These are phyloP conservation scores for Dicerorhinus sumatrensis DNA, from an alignment of 2,113 vertebrate species.

Conservation along the genomic window DNA sequence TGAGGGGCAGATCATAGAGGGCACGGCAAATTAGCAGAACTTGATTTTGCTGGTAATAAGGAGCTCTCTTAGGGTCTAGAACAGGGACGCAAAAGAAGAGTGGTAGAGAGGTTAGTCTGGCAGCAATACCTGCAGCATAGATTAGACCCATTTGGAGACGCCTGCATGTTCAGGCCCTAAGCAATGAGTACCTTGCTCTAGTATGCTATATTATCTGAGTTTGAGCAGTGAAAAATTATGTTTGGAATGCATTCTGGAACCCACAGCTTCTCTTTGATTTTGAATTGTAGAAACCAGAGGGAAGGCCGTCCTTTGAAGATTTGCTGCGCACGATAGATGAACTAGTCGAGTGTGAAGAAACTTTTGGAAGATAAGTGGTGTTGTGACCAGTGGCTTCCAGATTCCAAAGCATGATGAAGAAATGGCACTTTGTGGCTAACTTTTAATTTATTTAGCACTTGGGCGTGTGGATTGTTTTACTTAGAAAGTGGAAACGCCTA, in stretches of 20 bases:
- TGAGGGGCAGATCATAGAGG: not conserved
- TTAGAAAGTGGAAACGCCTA: not conserved
- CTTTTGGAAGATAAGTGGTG: constrained; percentile 81
- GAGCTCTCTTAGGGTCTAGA: not conserved
- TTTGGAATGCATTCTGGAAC: constrained; percentile 23
- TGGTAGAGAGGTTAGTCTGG: not conserved
- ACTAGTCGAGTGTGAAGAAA: constrained; percentile 87
- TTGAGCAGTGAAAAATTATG: not conserved
- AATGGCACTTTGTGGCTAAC: not conserved
- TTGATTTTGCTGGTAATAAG: not conserved
- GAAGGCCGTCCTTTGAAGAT: constrained; percentile 88
- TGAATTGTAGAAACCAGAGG: constrained; percentile 87
- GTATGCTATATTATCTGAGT: not conserved
- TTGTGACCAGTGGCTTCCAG: not conserved
- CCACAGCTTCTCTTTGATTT: constrained; percentile 68
- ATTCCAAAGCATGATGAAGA: constrained; percentile 24
- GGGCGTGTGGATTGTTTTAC: not conserved
- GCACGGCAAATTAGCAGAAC: not conserved
- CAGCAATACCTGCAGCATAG: not conserved
- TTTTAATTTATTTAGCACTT: constrained; percentile 40
- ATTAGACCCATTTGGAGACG: not conserved
- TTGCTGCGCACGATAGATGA: constrained; percentile 86
- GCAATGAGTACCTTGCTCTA: no score
- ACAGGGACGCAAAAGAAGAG: not conserved
- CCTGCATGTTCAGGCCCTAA: not conserved